Evolutionary conservation across 2,113 vertebrate species (phyloP), one percentile per base, ranked within the genome.

Genomic region (Anas platyrhynchos): DNA sequence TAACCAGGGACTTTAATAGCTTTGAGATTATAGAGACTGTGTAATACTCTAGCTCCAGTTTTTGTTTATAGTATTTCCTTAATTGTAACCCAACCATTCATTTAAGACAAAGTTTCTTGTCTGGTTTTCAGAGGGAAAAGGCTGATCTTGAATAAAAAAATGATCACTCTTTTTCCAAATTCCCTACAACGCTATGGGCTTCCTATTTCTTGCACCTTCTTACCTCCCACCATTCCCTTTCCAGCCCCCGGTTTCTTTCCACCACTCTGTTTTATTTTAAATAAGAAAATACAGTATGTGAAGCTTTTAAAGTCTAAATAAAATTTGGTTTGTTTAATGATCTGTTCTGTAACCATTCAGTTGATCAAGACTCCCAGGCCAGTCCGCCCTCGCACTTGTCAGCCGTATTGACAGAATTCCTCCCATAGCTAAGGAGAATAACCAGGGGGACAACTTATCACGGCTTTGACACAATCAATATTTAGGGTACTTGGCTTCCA

Each of bases 391-490:
- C 6, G 0, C 2, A 0, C 80, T 79, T 83, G 59, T 91, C 89
- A 89, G 52, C 52, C 6, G 1, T 66, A 46, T 9, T 20, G 1
- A 68, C 79, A 83, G 79, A 94, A 97, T 77, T 96, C 85, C 83
- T 88, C 46, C 67, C 82, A 86, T 59, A 83, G 75, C 67, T 56
- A 32, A 73, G 87, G 75, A 94, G 82, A 97, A 96, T 86, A 96
- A 97, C 71, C 94, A 97, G 82, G 67, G 63, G 52, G 68, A 83
- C 85, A 89, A 91, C 27, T 93, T 96, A 91, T 95, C 94, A 89
- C 79, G 83, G 71, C 75, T 89, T 62, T 96, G 85, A 94, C 93
- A 97, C 92, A 86, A 92, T 93, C 93, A 92, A 82, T 94, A 95
- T 93, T 95, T 83, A 95, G 72, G 71, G 75, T 88, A 89, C 91